These are phyloP conservation scores for Cataglyphis altisquamis DNA, from an alignment of 2,888 invertebrate species.

Conservation along the genomic window DNA sequence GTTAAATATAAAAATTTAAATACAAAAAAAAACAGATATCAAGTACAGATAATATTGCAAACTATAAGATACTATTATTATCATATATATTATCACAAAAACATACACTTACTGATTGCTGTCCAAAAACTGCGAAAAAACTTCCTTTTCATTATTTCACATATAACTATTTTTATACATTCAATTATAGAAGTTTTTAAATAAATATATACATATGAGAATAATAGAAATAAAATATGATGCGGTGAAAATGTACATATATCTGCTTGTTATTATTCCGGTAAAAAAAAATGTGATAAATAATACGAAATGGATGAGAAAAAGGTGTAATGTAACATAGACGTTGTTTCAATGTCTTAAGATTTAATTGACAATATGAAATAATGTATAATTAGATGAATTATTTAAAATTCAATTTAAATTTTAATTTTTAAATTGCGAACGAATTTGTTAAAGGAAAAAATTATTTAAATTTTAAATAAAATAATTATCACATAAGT, in stretches of 20 bases:
- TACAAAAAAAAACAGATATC: not conserved
- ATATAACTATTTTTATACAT: not conserved
- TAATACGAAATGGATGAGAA: constrained; percentile 41
- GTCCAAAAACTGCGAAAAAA: not conserved
- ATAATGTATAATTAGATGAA: constrained; percentile 79
- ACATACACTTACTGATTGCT: not conserved
- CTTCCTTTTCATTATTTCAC: not conserved
- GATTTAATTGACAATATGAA: constrained; percentile 84
- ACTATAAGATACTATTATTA: not conserved
- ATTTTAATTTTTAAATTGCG: constrained; percentile 43
- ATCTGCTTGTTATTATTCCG: not conserved
- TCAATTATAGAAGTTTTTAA: not conserved
- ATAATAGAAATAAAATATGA: constrained; percentile 16
- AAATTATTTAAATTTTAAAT: constrained; percentile 75
- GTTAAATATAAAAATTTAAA: not conserved
- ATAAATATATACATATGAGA: not conserved
- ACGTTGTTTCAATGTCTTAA: constrained; percentile 71
- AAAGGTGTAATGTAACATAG: constrained; percentile 62
- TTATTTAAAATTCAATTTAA: constrained; percentile 76
- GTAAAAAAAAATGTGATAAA: not conserved
- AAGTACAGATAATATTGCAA: not conserved
- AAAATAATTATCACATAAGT: constrained; percentile 61
- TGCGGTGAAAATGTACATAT: not conserved
- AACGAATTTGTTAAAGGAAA: constrained; percentile 71
- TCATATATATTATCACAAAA: not conserved